Conservation (phyloP, 1,140 invertebrate species). For the Mamestra configurata region DNA sequence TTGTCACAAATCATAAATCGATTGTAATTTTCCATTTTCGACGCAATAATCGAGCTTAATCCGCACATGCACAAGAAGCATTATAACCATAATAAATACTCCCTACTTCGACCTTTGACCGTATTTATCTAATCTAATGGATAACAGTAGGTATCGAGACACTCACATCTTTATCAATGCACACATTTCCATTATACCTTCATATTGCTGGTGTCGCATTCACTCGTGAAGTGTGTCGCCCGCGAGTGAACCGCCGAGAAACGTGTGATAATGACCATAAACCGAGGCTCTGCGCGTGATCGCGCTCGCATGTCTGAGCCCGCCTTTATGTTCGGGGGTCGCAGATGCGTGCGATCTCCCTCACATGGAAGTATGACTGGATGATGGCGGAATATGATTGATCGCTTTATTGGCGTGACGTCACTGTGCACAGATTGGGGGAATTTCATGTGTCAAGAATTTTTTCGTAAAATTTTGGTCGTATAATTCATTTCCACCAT, state of each 20-base stretch:
- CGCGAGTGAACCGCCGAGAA: neutral
- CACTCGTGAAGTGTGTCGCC: no score
- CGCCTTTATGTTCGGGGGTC: neutral
- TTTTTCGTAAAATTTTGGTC: neutral
- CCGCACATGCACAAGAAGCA: no score
- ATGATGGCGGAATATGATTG: constrained; percentile 1
- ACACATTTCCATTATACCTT: no score
- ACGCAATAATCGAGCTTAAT: no score
- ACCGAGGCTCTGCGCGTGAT: neutral
- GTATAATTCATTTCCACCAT: neutral
- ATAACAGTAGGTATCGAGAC: no score
- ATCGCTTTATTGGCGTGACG: constrained; percentile 7
- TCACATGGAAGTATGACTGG: constrained; percentile 4
- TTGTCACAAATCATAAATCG: no score
- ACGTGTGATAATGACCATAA: neutral
- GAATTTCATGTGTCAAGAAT: neutral
- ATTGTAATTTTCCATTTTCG: no score
- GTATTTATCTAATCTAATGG: no score
- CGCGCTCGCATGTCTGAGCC: neutral
- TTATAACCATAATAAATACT: no score
- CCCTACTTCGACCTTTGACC: no score
- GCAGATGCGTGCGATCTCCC: constrained; percentile 5
- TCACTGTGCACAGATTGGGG: constrained; percentile 9
- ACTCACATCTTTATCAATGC: no score
- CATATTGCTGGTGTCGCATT: no score